Base-by-base conservation (phyloP, 2,113 vertebrate species). In the Hoplias malabaricus region DNA sequence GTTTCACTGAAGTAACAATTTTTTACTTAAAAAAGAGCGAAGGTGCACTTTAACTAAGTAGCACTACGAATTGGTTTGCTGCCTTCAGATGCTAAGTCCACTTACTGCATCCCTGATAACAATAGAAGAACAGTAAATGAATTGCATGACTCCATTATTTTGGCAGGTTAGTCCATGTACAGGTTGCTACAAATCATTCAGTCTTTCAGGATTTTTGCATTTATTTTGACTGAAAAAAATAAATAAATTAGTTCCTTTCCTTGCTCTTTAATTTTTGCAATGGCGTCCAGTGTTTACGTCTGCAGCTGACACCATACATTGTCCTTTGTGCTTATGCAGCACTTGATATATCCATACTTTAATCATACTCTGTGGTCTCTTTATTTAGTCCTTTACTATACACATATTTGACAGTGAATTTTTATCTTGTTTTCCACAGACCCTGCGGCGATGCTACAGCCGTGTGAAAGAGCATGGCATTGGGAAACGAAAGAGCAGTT, bases 401-500 rank as follows among this genome's bases (percentile, higher is more conserved):
- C 25, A n/a, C 8, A 50, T 14, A 31, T 9, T n/a, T 69, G 31
- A n/a, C 33, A 36, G 3, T 21, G 6, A 50, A 25, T 59, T 23
- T 69, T 78, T 83, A 80, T 84, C 71, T 63, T 12, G 25, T 69
- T 7, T 48, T 25, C 38, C 80, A 75, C 87, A 98, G 98, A 99
- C 98, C 27, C 94, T 99, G 14, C 94, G 97, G 73, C 94, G 98
- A 85, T 99, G 98, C 90, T 99, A 99, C 93, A 99, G 98, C 90
- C 96, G 98, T 0, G 98, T 99, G 81, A 99, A 99, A 92, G 98
- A 99, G 88, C 96, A 98, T 0, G 98, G 98, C 57, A 95, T 98
- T 0, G 98, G 98, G 14, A 99, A 99, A 84, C 93, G 98, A 89
- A 99, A 98, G 92, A 98, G 98, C 94, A 99, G 97, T 91, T 99